These are phyloP conservation scores for Ypsolopha sequella DNA, from an alignment of 2,888 invertebrate species.

Conservation along the genomic window DNA sequence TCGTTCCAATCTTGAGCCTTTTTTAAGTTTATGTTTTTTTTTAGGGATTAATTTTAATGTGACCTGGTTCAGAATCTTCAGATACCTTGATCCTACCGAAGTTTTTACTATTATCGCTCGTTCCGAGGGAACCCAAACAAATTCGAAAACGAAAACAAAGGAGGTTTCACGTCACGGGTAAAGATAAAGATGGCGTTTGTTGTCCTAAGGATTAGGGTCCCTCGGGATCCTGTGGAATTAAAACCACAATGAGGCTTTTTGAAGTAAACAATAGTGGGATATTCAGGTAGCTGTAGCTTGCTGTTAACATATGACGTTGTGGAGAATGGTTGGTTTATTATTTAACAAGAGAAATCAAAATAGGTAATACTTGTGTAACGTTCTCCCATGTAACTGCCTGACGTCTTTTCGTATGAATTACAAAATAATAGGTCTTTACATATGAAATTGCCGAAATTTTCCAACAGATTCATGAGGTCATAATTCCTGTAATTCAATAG, in stretches of 20 bases:
- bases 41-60: too few species aligned
- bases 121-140: slow-evolving; percentile 11
- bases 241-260: slow-evolving; percentile 30
- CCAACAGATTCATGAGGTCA: too few species aligned
- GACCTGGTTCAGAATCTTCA: too few species aligned
- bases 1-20: not conserved
- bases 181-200: slow-evolving; percentile 39
- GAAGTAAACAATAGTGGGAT: slow-evolving; percentile 3
- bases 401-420: too few species aligned
- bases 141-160: slow-evolving; percentile 33
- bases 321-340: too few species aligned
- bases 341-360: too few species aligned
- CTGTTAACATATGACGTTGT: not conserved
- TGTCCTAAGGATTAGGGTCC: slow-evolving; percentile 42
- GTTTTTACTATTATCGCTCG: not conserved
- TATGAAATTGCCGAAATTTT: too few species aligned
- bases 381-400: too few species aligned
- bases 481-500: too few species aligned
- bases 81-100: not conserved
- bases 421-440: too few species aligned
- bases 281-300: slow-evolving; percentile 4
- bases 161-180: slow-evolving; percentile 46
- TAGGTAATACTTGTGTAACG: too few species aligned
- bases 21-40: too few species aligned
- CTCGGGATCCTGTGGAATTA: slow-evolving; percentile 26